phyloP scores from a whole-genome alignment of 1,140 invertebrate genomes.

The Drosophila funebris region DNA sequence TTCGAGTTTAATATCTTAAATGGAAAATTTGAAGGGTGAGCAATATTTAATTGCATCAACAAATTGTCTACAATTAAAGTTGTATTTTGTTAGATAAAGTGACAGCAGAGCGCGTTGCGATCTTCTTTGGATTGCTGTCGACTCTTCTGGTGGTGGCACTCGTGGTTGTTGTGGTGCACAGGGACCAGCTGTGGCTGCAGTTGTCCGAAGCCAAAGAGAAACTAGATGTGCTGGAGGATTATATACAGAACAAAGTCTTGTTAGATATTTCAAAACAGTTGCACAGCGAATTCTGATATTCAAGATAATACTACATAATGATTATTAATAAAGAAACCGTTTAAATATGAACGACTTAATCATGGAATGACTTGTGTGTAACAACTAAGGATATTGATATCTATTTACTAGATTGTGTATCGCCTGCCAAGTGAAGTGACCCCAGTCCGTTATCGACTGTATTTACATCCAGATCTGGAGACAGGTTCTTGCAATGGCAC shows the following conservation, averaged over 20 bases:
- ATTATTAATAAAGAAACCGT: conserved; percentile 2
- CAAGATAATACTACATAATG: not conserved
- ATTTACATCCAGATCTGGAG: conserved; percentile 89
- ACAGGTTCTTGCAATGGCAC: conserved; percentile 87
- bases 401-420: conserved; percentile 79
- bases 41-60: not conserved
- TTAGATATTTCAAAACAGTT: not conserved
- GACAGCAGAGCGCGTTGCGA: conserved; percentile 59
- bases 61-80: not conserved
- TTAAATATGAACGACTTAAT: conserved; percentile 31
- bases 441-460: conserved; percentile 91
- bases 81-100: conserved; percentile 43
- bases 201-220: conserved; percentile 58
- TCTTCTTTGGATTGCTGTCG: conserved; percentile 67
- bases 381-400: not conserved
- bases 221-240: conserved; percentile 70
- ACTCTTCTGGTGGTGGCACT: conserved; percentile 60
- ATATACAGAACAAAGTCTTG: conserved; percentile 50
- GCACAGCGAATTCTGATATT: not conserved
- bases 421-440: conserved; percentile 88
- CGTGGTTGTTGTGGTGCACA: conserved; percentile 63
- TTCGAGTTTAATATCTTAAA: conserved; percentile 14
- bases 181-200: conserved; percentile 52
- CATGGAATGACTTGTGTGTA: conserved; percentile 11
- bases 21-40: conserved; percentile 58